phyloP scores from a whole-genome alignment of 2,888 invertebrate genomes.

The Cephus nigrinus region DNA sequence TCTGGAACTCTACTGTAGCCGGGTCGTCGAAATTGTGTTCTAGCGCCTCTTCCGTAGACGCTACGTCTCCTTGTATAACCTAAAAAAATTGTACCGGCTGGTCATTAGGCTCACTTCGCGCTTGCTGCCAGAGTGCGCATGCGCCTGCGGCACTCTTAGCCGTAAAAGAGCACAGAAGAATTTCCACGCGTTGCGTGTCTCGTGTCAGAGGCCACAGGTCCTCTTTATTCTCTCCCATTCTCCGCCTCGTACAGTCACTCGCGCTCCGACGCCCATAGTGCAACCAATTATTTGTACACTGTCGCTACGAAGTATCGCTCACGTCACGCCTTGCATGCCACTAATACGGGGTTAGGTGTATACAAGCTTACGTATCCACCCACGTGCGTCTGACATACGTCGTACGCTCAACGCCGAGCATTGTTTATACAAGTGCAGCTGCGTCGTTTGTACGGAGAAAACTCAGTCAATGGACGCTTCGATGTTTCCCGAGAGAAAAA shows the following conservation, averaged over 20 bases:
- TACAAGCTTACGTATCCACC: not conserved
- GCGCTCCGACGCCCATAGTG: not conserved
- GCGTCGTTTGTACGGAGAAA: conserved; percentile 21
- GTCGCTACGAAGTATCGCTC: not conserved
- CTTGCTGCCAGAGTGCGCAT: not conserved
- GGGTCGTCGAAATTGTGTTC: not conserved
- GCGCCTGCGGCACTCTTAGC: not conserved
- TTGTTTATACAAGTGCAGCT: conserved; percentile 47
- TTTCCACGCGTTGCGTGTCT: not conserved
- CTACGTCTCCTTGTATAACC: not conserved
- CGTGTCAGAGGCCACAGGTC: not conserved
- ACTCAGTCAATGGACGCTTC: not conserved
- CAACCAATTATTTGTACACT: not conserved
- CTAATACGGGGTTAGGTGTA: not conserved
- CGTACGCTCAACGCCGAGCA: conserved; percentile 31
- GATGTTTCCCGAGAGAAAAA: not conserved
- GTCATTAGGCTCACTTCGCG: too few species aligned
- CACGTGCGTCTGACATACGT: conserved; percentile 21
- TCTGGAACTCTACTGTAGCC: not conserved
- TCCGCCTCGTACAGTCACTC: not conserved
- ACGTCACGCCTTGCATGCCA: not conserved
- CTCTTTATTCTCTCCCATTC: not conserved
- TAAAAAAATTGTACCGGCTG: not conserved
- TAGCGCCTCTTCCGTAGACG: not conserved
- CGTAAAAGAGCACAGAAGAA: not conserved